Evolutionary conservation across 2,113 vertebrate genomes (phyloP).

Genomic region (Argyrosomus japonicus): DNA sequence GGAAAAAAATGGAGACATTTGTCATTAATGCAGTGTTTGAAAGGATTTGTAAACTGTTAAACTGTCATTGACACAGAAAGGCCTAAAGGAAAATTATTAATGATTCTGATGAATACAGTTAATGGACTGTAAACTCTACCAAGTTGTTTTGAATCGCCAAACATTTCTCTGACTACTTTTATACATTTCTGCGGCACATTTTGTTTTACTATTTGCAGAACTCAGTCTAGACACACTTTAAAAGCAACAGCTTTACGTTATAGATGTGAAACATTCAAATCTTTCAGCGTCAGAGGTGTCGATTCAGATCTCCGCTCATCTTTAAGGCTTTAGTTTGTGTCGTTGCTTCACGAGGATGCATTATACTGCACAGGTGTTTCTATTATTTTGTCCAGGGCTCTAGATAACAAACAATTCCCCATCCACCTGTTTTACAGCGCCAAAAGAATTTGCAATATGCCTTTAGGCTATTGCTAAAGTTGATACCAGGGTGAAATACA

Average conservation of each 20-base stretch:
- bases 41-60: constrained; percentile 78
- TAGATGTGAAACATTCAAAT: constrained; percentile 3
- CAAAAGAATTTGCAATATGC: constrained; percentile 32
- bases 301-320: neutral
- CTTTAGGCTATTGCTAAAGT: constrained; percentile 36
- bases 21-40: constrained; percentile 67
- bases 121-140: constrained; percentile 74
- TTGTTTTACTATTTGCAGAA: neutral
- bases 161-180: constrained; percentile 43
- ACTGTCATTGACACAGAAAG: constrained; percentile 76
- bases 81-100: constrained; percentile 75
- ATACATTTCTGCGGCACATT: neutral
- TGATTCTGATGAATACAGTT: constrained; percentile 71
- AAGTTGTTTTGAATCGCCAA: constrained; percentile 68
- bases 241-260: neutral
- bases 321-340: constrained; percentile 8
- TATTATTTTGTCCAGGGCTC: constrained; percentile 15
- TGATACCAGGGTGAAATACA: constrained; percentile 39
- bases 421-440: constrained; percentile 20
- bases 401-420: constrained; percentile 6
- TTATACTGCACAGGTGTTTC: constrained; percentile 30
- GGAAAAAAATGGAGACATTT: constrained; percentile 69
- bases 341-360: neutral
- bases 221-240: neutral
- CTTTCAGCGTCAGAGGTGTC: neutral